phyloP scores from a whole-genome alignment of 2,113 vertebrate species.

The Pongo abelii region DNA sequence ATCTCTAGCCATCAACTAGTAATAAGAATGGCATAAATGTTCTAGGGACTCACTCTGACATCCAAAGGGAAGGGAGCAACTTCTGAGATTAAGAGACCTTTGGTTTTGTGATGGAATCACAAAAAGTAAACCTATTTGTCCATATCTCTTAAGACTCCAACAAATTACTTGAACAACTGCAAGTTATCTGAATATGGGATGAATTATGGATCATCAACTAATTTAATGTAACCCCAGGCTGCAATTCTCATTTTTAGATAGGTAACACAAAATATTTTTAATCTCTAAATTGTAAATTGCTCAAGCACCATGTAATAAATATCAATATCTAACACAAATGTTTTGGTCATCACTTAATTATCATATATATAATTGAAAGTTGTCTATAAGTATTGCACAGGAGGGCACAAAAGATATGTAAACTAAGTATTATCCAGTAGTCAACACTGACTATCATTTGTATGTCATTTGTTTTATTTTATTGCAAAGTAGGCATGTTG shows the following conservation, averaged over 20 bases:
- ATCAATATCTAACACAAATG: background rate
- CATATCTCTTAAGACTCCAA: background rate
- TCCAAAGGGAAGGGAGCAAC: background rate
- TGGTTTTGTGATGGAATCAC: background rate
- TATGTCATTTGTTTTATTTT: background rate
- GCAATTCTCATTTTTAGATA: conserved; percentile 18
- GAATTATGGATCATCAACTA: background rate
- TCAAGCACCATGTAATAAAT: background rate
- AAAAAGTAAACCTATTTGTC: background rate
- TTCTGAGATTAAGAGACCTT: background rate
- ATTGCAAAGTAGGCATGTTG: background rate
- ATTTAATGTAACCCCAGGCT: background rate
- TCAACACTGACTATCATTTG: background rate
- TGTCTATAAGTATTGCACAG: background rate
- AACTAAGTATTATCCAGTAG: background rate
- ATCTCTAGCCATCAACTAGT: conserved; percentile 24
- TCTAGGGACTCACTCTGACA: background rate
- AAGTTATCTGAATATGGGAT: conserved; percentile 3
- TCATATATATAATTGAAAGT: background rate
- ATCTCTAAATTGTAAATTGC: background rate
- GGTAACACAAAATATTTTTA: conserved; percentile 3
- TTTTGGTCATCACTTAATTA: background rate
- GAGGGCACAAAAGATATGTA: background rate
- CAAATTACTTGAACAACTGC: background rate
- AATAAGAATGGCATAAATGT: background rate